Conservation (phyloP, 2,888 invertebrate species). For the Sussaba pulchella region DNA sequence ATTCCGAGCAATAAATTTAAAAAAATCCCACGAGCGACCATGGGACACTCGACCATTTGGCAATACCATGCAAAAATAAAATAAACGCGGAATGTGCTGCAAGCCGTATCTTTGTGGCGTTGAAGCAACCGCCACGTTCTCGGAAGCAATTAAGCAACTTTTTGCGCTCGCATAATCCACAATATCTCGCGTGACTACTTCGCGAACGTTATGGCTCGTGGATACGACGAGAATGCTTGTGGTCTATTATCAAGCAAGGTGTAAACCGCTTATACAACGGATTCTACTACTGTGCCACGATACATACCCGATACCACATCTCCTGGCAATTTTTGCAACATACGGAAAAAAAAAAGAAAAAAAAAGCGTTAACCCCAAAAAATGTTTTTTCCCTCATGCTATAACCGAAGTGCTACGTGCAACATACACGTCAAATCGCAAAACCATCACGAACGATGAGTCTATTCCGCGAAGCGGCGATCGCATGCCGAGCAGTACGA, state of each 20-base stretch:
- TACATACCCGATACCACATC: background rate
- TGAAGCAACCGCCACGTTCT: slow-evolving; percentile 59
- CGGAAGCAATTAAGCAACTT: slow-evolving; percentile 66
- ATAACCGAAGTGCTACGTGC: slow-evolving; percentile 14
- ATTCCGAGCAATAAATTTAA: no score
- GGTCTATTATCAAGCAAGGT: slow-evolving; percentile 60
- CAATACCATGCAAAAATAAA: slow-evolving; percentile 2
- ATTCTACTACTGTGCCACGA: background rate
- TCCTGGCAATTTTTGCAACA: background rate
- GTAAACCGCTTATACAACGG: slow-evolving; percentile 53
- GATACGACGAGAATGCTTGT: slow-evolving; percentile 37
- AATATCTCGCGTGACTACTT: slow-evolving; percentile 63
- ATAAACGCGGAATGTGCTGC: slow-evolving; percentile 28
- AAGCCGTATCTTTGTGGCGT: slow-evolving; percentile 48
- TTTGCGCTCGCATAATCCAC: slow-evolving; percentile 58
- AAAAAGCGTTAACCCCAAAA: slow-evolving; percentile 44
- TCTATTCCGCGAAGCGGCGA: slow-evolving; percentile 48
- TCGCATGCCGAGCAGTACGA: slow-evolving; percentile 50
- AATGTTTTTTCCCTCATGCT: slow-evolving; percentile 18
- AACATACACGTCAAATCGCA: slow-evolving; percentile 24
- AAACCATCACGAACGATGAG: slow-evolving; percentile 45
- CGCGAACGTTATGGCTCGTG: slow-evolving; percentile 46
- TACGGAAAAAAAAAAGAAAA: no score
- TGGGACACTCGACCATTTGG: background rate
- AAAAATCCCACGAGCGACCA: background rate